Base-by-base conservation (phyloP, 2,888 invertebrate genomes). In the Harmothoe impar region DNA sequence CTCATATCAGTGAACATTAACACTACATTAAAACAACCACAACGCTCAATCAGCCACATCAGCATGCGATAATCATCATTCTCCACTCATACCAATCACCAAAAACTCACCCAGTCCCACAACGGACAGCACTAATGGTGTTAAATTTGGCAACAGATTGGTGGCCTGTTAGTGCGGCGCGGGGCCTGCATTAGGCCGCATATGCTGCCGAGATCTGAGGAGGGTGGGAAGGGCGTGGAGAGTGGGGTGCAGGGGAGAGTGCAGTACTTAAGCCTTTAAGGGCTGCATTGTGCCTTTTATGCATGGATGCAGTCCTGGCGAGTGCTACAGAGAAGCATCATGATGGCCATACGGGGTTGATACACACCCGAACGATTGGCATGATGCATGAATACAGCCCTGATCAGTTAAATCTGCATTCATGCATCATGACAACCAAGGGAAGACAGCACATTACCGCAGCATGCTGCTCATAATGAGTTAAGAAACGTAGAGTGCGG, bases 101-200 rank as follows among this genome's bases (percentile, higher is more conserved):
- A 25, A 15, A n/a, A n/a, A n/a, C n/a, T n/a, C 29, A 5, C 77
- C 31, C 77, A 3, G 17, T 25, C 77, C 77, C 1, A 77, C 31
- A 31, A 1, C 29, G 20, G 62, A 5, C 62, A 62, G 77, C 62
- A 62, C 25, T 81, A 54, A 86, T 33, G 56, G 54, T 86, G 86
- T 54, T 52, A 86, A 86, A 86, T 86, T 52, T 56, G 56, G 54
- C 54, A 86, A 86, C 86, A 86, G 86, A 86, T 86, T 86, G 86
- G 86, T 1, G 25, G 31, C 31, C 86, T 86, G 52, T 86, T 54
- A 86, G 25, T n/a, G n/a, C 23, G 29, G 84, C 51, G 78, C 5
- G 84, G 23, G 51, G n/a, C 1, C 25, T 54, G 56, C 86, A 86
- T 86, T 86, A 86, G 29, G 29, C 54, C n/a, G 86, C 86, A 86